phyloP scores from a whole-genome alignment of 2,888 invertebrate genomes.

The Watsonalla binaria region DNA sequence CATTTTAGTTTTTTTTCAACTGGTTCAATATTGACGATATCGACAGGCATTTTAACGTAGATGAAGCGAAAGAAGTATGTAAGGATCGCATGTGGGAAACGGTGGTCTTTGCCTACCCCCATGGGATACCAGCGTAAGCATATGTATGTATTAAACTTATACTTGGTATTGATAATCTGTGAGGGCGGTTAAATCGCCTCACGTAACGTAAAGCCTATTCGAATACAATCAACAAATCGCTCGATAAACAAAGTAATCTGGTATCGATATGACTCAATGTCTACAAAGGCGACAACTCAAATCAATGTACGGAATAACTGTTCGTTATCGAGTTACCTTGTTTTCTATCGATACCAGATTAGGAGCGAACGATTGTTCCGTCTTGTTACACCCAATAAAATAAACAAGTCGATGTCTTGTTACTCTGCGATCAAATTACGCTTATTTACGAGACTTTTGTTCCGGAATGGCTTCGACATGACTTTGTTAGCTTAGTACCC shows the following conservation, averaged over 20 bases:
- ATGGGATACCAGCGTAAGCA: no score
- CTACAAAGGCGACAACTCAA: background rate
- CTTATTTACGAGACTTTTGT: constrained; percentile 25
- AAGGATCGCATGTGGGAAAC: no score
- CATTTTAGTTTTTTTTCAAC: no score
- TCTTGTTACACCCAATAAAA: constrained; percentile 21
- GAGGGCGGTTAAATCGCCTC: no score
- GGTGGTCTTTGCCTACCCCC: no score
- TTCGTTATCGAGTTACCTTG: constrained; percentile 12
- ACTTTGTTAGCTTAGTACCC: constrained; percentile 3
- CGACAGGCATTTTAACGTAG: no score
- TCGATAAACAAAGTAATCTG: background rate
- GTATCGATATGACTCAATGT: no score
- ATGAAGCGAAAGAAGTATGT: no score
- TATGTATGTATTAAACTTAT: no score
- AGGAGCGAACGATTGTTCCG: constrained; percentile 19
- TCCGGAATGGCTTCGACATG: constrained; percentile 2
- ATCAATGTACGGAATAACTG: constrained; percentile 6
- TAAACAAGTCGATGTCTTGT: constrained; percentile 26
- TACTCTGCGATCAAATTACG: constrained; percentile 29
- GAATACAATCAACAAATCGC: background rate
- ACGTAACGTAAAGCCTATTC: no score
- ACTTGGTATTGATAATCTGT: no score
- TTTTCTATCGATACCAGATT: constrained; percentile 14
- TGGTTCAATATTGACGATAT: no score